These are phyloP conservation scores for Timema podura DNA, from an alignment of 2,888 invertebrate species.

Conservation along the genomic window DNA sequence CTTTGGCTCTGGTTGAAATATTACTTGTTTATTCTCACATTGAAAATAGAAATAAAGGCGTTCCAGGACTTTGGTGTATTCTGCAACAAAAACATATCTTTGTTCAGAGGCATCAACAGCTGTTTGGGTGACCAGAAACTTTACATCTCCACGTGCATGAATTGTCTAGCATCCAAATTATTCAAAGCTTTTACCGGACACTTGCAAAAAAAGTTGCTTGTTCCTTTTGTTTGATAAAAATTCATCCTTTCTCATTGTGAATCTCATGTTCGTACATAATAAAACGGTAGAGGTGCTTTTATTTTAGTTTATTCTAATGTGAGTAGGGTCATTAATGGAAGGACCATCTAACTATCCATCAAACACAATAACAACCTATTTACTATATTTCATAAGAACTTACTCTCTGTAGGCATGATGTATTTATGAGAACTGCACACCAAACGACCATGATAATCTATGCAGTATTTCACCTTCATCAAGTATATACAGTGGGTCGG, in stretches of 20 bases:
- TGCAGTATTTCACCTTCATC: not conserved
- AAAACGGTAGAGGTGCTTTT: not conserved
- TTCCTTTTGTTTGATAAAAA: constrained; percentile 1
- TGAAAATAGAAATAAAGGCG: not conserved
- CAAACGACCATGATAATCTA: not conserved
- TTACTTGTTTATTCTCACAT: not conserved
- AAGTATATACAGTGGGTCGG: not conserved
- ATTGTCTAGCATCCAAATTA: not conserved
- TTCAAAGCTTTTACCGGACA: not conserved
- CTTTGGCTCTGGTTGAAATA: not conserved
- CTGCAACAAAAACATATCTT: not conserved
- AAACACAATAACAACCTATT: not conserved
- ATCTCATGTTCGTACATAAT: not conserved
- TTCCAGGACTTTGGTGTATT: not conserved
- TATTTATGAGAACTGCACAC: not conserved
- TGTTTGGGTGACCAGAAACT: not conserved
- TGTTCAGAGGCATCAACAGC: not conserved
- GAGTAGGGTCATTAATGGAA: not conserved
- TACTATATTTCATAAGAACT: not conserved
- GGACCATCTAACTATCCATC: not conserved
- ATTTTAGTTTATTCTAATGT: not conserved
- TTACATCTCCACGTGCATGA: not conserved
- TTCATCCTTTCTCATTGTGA: not conserved
- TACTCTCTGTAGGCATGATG: not conserved
- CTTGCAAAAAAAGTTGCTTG: not conserved